Evolutionary conservation across 2,797 vertebrate genomes (phyloP), one percentile per base, ranked within the genome.

Genomic region (Nothura maculosa): DNA sequence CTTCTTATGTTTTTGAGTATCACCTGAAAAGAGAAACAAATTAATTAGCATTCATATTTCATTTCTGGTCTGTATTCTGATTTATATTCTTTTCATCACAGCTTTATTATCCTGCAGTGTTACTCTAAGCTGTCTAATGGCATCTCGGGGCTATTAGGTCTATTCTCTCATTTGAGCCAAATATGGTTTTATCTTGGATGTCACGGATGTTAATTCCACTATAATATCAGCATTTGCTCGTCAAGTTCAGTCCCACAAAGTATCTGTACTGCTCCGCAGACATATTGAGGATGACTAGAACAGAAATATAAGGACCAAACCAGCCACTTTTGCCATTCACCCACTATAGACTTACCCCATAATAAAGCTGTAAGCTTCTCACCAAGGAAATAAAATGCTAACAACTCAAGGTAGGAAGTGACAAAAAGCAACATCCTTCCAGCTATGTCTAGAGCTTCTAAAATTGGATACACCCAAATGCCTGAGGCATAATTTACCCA

Each of bases 381-480:
- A 73, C 98, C 95, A 48, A 97, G 87, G 73, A 97, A 93, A 79
- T 93, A 97, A 47, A 98, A 97, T 32, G 83, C 94, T 45, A 91
- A 89, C 85, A 97, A 82, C 80, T 89, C 55, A 34, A 97, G 43
- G 9, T 94, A 87, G 16, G 95, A 81, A 2, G 62, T 45, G 22
- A 74, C 79, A 57, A 97, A 90, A 92, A 98, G 97, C n/a, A 96
- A 4, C 11, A 74, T 70, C 77, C 96, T 78, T 34, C 96, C 97
- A 47, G 77, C 21, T 7, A 84, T 79, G 70, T 89, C 94, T 42
- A 97, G 94, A 28, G 95, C 97, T 81, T 89, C 97, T 88, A 97
- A 94, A 91, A 97, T 95, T 47, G 97, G 97, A 79, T 97, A 97
- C n/a, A 96, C 95, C 97, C 97, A 98, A 81, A 97, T 92, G 45